Base-by-base conservation (phyloP, 2,888 invertebrate species). In the Sinotaia quadrata region DNA sequence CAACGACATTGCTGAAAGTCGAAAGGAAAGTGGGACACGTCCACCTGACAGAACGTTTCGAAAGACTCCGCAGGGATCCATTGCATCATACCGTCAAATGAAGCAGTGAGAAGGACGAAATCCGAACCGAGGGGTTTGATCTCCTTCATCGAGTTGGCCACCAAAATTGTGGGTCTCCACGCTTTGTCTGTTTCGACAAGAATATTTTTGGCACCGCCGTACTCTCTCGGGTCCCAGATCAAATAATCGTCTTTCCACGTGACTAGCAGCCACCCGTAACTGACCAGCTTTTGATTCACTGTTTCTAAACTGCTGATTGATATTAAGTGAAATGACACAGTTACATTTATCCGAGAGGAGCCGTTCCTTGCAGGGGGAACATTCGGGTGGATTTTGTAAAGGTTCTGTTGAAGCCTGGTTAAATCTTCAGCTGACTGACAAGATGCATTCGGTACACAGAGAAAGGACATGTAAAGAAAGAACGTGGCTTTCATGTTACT, bases 41-140 rank as follows among this genome's bases (percentile, higher is more conserved):
- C 63, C 63, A 63, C 63, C 8, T 21, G 5, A 12, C 63, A 63
- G n/a, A 37, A 63, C 4, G 63, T 63, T 31, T 63, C 63, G 31
- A 63, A 54, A 15, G 37, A 29, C 34, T 65, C 65, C 10, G 65
- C 65, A 0, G 65, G 65, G 44, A 44, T 56, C 65, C 65, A 65
- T 4, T 18, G 0, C 8, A 31, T 44, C 1, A 15, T 21, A 12
- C 65, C 65, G 8, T 65, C 24, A 10, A 8, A n/a, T 1, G 4
- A 2, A 1, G 31, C 4, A 5, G 47, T 24, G 5, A 56, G 31
- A 21, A 18, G 5, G 33, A 56, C 31, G 56, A 56, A 65, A 12
- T 44, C 52, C 29, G 54, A 31, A 29, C 65, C 65, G 2, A 65
- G 29, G 33, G 65, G 54, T 44, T 34, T 65, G 31, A 65, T 1